Conservation (phyloP, 2,888 invertebrate genomes). For the Epirrhoe tristata region DNA sequence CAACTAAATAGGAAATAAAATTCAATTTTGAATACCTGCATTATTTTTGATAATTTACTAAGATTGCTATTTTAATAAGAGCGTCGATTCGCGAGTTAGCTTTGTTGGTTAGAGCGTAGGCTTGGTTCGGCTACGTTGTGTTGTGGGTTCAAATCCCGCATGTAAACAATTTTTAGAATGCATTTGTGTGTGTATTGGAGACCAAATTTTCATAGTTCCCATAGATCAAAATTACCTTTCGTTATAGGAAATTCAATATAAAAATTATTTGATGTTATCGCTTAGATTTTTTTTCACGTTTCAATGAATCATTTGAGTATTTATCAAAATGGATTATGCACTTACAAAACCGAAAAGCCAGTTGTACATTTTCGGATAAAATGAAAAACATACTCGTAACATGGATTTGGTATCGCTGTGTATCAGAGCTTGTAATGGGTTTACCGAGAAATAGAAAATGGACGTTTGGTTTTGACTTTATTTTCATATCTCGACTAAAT, state of each 20-base stretch:
- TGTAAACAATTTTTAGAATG: too few species aligned
- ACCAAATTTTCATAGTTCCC: too few species aligned
- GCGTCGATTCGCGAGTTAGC: too few species aligned
- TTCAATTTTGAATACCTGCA: conserved; percentile 60
- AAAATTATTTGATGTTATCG: too few species aligned
- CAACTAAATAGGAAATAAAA: conserved; percentile 54
- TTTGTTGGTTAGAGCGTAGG: too few species aligned
- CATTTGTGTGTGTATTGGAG: too few species aligned
- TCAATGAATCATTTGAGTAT: not conserved
- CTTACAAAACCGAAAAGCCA: conserved; percentile 6
- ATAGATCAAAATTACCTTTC: too few species aligned
- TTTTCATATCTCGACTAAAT: conserved; percentile 15
- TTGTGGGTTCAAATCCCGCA: too few species aligned
- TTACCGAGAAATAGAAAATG: conserved; percentile 28
- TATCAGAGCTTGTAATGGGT: conserved; percentile 27
- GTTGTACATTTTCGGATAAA: conserved; percentile 18
- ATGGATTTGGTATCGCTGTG: conserved; percentile 24
- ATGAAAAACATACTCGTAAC: conserved; percentile 17
- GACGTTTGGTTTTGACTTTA: conserved; percentile 20
- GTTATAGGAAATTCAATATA: too few species aligned
- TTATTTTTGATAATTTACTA: conserved; percentile 66
- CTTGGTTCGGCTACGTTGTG: too few species aligned
- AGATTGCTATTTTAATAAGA: conserved; percentile 54
- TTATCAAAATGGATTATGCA: not conserved
- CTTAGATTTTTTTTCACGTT: not conserved